Base-by-base conservation (phyloP, 2,888 invertebrate genomes). In the Plebejus argus region DNA sequence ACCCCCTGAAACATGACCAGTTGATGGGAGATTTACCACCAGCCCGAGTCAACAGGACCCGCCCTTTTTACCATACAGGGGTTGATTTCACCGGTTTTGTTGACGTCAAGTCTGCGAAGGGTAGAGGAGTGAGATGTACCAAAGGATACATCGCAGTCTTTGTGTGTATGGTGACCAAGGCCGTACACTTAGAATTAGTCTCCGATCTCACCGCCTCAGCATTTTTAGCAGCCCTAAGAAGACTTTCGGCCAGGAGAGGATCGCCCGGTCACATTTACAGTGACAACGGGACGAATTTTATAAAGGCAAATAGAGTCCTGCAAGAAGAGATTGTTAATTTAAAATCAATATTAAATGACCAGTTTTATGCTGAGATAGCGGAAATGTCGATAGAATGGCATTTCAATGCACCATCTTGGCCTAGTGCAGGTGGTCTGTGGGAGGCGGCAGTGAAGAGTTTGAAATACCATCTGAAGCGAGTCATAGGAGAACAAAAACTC, bases 181-280 rank as follows among this genome's bases (percentile, higher is more conserved):
- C 82, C 10, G 78, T 85, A 8, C 84, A 84, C 53, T 33, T 85
- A 12, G 85, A 84, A 75, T 61, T 84, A 0, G 85, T 84, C 35
- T 35, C 35, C 35, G 35, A 35, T 35, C 35, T 35, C 35, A 35
- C 35, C 35, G 35, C 35, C 35, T 35, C 35, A 35, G 6, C 35
- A 35, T 35, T 35, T 35, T 35, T 35, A 35, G 6, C 35, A 35
- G 35, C 84, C 3, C 74, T 84, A 7, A 78, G 81, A 7, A 78
- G 85, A 49, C 80, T 85, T 80, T 66, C 81, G 12, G 82, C 83
- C 0, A 77, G 83, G 10, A 71, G 83, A 76, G 84, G 83, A 35
- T 70, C 81, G 0, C 83, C 83, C 8, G 28, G 78, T 18, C 79
- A 83, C 61, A 78, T 84, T 6, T 84, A 84, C 35, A 79, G 82